phyloP scores from a whole-genome alignment of 2,113 vertebrate species.

The Terrapene triunguis region DNA sequence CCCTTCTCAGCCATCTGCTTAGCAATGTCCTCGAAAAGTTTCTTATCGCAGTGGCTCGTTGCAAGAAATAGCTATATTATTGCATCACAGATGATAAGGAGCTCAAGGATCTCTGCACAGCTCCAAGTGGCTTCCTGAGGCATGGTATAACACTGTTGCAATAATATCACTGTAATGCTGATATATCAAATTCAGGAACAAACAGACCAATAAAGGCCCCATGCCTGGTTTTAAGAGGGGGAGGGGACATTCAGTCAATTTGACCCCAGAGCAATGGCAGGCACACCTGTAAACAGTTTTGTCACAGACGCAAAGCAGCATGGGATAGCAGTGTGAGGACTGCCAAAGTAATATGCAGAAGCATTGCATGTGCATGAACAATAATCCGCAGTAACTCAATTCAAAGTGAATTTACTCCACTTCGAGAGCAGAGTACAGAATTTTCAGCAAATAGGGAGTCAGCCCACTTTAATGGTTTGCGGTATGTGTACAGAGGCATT shows the following conservation, averaged over 20 bases:
- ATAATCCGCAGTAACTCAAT: neutral
- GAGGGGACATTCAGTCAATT: neutral
- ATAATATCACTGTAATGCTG: neutral
- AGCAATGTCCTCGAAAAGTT: neutral
- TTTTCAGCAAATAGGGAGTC: neutral
- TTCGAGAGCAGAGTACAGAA: neutral
- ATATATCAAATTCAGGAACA: neutral
- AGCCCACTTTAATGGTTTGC: neutral
- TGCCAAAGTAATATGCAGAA: neutral
- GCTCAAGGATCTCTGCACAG: neutral
- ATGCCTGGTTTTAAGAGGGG: neutral
- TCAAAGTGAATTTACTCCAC: neutral
- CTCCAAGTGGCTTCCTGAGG: neutral
- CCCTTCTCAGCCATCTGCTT: neutral
- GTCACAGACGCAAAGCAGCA: neutral
- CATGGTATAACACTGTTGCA: neutral
- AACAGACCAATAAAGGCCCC: neutral
- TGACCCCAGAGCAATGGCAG: neutral
- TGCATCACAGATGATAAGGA: neutral
- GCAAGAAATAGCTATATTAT: neutral
- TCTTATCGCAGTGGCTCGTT: neutral
- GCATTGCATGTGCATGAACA: neutral
- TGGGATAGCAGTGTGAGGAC: neutral
- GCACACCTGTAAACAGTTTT: neutral
- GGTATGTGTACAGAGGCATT: neutral